Percentiles rank a stretch among this genome's conserved stretches.
phyloP scores from a whole-genome alignment of 2,888 invertebrate species.

The Noctua janthina region DNA sequence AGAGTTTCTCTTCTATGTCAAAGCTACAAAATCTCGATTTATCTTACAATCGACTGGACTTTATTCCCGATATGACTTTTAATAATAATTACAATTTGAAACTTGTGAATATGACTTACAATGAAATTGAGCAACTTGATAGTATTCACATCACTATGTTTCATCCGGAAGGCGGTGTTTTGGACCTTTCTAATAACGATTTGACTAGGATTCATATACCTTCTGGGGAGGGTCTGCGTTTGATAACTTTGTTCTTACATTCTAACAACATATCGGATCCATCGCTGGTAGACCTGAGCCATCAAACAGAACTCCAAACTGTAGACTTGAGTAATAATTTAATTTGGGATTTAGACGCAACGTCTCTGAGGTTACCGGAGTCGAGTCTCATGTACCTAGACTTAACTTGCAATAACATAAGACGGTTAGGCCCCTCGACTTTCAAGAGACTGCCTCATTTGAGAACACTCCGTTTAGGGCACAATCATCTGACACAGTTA shows the following conservation, averaged over 20 bases:
- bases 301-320: slow-evolving; percentile 75
- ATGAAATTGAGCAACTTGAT: slow-evolving; percentile 75
- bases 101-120: slow-evolving; percentile 81
- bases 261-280: slow-evolving; percentile 81
- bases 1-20: slow-evolving; percentile 80
- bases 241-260: slow-evolving; percentile 75
- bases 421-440: slow-evolving; percentile 77
- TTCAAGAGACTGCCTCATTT: slow-evolving; percentile 76
- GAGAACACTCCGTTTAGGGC: slow-evolving; percentile 76
- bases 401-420: slow-evolving; percentile 78
- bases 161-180: slow-evolving; percentile 80
- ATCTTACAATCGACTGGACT: slow-evolving; percentile 79
- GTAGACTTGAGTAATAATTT: slow-evolving; percentile 80
- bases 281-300: slow-evolving; percentile 73
- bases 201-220: slow-evolving; percentile 77
- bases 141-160: slow-evolving; percentile 79
- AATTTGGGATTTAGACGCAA: slow-evolving; percentile 74
- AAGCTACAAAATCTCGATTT: slow-evolving; percentile 84
- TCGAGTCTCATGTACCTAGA: slow-evolving; percentile 74
- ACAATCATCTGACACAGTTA: slow-evolving; percentile 76
- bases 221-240: slow-evolving; percentile 75
- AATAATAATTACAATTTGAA: slow-evolving; percentile 77
- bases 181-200: slow-evolving; percentile 84
- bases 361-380: slow-evolving; percentile 77
- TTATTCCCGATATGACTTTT: slow-evolving; percentile 79